These are phyloP conservation scores for Eidolon dupreanum DNA, from an alignment of 2,797 vertebrate genomes.

Conservation along the genomic window DNA sequence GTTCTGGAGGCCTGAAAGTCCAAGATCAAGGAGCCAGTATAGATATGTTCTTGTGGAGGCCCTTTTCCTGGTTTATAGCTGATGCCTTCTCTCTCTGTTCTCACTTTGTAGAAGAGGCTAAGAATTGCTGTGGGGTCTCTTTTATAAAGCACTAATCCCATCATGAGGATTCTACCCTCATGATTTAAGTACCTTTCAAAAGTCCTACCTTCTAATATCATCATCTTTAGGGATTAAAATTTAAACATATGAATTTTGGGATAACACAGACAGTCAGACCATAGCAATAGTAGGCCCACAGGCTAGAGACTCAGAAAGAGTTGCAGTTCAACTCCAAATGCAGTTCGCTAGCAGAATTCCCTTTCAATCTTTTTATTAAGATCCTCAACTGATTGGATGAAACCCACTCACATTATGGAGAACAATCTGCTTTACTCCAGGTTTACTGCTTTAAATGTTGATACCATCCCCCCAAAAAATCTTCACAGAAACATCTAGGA, in stretches of 20 bases:
- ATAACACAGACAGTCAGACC: neutral
- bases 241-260: neutral
- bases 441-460: neutral
- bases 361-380: neutral
- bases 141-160: neutral
- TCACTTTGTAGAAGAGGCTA: neutral
- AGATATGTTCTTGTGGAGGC: neutral
- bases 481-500: neutral
- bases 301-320: neutral
- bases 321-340: neutral
- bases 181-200: neutral
- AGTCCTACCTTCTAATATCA: neutral
- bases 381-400: neutral
- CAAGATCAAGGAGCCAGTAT: neutral
- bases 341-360: neutral
- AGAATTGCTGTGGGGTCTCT: neutral
- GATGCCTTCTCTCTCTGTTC: neutral
- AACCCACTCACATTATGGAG: neutral
- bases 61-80: neutral
- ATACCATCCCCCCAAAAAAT: neutral
- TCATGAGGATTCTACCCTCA: neutral
- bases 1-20: neutral
- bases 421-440: neutral
- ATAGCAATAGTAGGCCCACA: neutral
- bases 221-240: neutral